Conservation (phyloP, 2,113 vertebrate genomes). For the Manacus vitellinus region DNA sequence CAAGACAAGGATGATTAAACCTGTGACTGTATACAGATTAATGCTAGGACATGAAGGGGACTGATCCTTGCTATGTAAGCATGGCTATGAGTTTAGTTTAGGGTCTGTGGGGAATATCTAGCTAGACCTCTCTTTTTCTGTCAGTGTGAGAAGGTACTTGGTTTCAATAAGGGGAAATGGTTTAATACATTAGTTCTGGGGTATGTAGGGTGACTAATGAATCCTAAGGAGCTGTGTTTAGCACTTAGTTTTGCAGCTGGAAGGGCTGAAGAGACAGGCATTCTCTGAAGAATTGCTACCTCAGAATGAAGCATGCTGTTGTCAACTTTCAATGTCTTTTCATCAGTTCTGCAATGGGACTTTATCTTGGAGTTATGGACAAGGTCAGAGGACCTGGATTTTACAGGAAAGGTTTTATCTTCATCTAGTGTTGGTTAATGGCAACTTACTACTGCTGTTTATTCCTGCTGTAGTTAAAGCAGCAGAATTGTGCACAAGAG, state of each 20-base stretch:
- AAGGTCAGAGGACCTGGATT: background rate
- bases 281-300: background rate
- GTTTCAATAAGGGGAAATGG: background rate
- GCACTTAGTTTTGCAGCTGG: background rate
- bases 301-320: background rate
- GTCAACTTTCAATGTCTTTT: background rate
- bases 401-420: background rate
- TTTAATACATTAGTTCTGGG: background rate
- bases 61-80: background rate
- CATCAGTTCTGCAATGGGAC: background rate
- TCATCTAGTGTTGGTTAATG: background rate
- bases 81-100: background rate
- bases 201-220: background rate
- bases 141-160: background rate
- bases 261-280: background rate
- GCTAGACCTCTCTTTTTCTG: background rate
- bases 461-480: background rate
- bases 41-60: background rate
- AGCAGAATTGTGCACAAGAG: background rate
- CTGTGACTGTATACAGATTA: background rate
- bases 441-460: background rate
- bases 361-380: background rate
- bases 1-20: background rate
- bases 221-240: background rate
- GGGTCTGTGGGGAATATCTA: background rate